Percentiles rank a stretch among this genome's conserved stretches.
Conservation (phyloP, 2,113 vertebrate species). For the Platysternon megacephalum region DNA sequence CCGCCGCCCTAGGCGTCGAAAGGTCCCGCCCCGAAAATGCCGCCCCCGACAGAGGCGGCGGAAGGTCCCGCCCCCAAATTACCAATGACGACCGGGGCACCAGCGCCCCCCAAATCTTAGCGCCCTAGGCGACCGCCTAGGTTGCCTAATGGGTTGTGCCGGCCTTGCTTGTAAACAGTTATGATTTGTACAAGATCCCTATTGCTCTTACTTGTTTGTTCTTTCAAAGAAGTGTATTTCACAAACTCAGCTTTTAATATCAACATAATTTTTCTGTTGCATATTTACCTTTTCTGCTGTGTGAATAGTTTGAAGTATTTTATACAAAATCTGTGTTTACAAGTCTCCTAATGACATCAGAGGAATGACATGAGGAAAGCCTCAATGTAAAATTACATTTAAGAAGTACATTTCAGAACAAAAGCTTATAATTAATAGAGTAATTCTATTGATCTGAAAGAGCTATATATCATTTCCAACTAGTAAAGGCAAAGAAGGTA, state of each 20-base stretch:
- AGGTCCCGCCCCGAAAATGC: too few species aligned
- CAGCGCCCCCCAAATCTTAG: too few species aligned
- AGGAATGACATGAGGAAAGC: background rate
- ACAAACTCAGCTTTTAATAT: background rate
- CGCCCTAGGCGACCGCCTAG: too few species aligned
- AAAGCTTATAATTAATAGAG: too few species aligned
- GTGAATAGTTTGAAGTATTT: background rate
- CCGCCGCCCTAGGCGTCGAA: too few species aligned
- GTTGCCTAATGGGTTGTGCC: too few species aligned
- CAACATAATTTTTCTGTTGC: background rate
- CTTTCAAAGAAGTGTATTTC: background rate
- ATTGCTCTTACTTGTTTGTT: slow-evolving; percentile 10
- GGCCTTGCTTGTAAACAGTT: slow-evolving; percentile 63
- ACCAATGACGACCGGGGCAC: too few species aligned
- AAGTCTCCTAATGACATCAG: background rate
- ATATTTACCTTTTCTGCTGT: background rate
- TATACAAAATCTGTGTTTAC: background rate
- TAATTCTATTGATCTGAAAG: background rate
- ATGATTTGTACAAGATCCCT: slow-evolving; percentile 58
- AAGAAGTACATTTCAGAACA: background rate
- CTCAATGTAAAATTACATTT: background rate
- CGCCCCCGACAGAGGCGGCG: too few species aligned
- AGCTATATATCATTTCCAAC: background rate
- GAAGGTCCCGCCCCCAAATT: too few species aligned
- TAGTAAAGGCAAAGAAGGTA: background rate